Base-by-base conservation (phyloP, 2,797 vertebrate species). In the Taeniopygia guttata region DNA sequence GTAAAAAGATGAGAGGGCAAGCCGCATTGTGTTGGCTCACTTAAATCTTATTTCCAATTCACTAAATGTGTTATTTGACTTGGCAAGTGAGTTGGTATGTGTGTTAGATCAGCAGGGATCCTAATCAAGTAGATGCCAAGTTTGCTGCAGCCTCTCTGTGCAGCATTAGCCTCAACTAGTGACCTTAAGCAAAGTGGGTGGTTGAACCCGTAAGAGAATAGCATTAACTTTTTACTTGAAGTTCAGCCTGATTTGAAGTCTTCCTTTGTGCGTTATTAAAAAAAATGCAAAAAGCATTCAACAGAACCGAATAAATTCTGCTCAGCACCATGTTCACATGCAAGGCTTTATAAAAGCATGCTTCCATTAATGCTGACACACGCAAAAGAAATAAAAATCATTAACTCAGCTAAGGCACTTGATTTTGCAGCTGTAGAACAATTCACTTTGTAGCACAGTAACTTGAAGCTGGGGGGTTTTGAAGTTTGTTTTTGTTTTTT, bases 1-100 rank as follows among this genome's bases (percentile, higher is more conserved):
- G 96, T 98, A 97, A 98, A 97, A 98, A 98, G 98, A 99, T 98
- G 98, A 98, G 98, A 99, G 97, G 96, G 92, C 96, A 98, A 98
- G 98, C 97, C 90, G 97, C 98, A 98, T 98, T 99, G 98, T 98
- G 97, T 97, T 97, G 98, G 96, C 97, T 98, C 98, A 99, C 98
- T 99, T 98, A 99, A 98, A 99, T 98, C 98, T 98, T 98, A 98
- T 98, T 99, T 99, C 98, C 98, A 98, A 98, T 98, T 98, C 98
- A 98, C 98, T 98, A 98, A 99, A 99, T 98, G 98, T 99, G 98
- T 98, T 99, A 98, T 99, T 99, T 99, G 98, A 98, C 98, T 99
- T 99, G 98, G 98, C 98, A 99, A 98, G 98, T 98, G 97, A 98
- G 97, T 97, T 98, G 98, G 98, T 98, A 98, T 98, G 98, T 98